A percentile compares a stretch with the other conserved stretches of the same genome.
Evolutionary conservation across 2,888 invertebrate genomes (phyloP).

Genomic region (Ornithoptera priamus): DNA sequence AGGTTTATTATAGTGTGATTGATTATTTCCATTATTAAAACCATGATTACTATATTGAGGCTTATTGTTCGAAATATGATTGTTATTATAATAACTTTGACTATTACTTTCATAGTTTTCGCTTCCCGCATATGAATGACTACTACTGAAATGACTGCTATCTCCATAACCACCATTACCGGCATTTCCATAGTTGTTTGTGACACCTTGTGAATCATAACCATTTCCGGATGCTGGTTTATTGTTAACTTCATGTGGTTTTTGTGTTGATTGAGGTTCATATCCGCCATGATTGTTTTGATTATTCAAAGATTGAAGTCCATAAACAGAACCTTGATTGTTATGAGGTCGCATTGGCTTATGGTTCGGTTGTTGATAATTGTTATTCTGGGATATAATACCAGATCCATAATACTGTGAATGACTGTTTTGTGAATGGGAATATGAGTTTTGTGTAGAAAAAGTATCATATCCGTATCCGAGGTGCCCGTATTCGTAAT

Average conservation of each 20-base stretch:
- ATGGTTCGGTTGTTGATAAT: conserved; percentile 8
- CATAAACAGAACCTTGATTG: conserved; percentile 14
- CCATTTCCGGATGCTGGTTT: conserved; percentile 32
- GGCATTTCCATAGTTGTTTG: conserved; percentile 31
- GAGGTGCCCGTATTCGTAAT: conserved; percentile 42
- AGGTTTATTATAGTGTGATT: conserved; percentile 20
- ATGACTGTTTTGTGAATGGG: conserved; percentile 44
- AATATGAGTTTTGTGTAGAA: conserved; percentile 48
- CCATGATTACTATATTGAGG: conserved; percentile 28
- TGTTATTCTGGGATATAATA: conserved; percentile 8
- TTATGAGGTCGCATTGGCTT: conserved; percentile 15
- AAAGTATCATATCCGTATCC: conserved; percentile 50
- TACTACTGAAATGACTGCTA: conserved; percentile 33
- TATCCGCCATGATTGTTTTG: conserved; percentile 16
- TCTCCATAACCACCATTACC: conserved; percentile 32
- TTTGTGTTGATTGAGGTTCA: conserved; percentile 14
- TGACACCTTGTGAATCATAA: conserved; percentile 15
- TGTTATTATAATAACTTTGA: conserved; percentile 30
- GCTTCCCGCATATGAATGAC: conserved; percentile 25
- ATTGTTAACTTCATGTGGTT: conserved; percentile 24
- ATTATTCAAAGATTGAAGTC: conserved; percentile 12
- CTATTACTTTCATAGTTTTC: conserved; percentile 18
- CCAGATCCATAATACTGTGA: conserved; percentile 37
- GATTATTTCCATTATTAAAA: conserved; percentile 6
- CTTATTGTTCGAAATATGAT: conserved; percentile 29